Evolutionary conservation across 2,888 invertebrate genomes (phyloP).

Genomic region (Strigamia transsilvanica): DNA sequence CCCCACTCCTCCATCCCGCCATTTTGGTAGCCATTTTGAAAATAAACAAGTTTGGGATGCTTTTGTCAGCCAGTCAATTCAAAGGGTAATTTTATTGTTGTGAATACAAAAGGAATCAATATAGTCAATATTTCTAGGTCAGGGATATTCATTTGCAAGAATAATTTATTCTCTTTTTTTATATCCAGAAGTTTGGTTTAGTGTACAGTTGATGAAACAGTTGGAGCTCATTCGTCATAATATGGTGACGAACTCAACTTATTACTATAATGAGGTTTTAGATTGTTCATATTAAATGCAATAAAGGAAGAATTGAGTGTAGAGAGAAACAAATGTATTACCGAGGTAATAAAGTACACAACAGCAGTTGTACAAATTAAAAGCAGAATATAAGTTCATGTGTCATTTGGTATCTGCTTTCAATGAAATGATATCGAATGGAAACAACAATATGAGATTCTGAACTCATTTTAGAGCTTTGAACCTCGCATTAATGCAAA

Average conservation of each 20-base stretch:
- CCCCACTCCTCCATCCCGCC: no score
- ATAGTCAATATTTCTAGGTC: background rate
- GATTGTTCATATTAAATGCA: background rate
- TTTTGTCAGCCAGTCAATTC: no score
- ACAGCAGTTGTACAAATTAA: constrained; percentile 16
- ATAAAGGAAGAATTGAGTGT: background rate
- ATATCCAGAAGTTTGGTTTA: background rate
- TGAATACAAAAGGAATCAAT: background rate
- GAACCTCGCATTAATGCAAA: no score
- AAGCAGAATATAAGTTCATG: background rate
- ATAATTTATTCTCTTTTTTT: background rate
- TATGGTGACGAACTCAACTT: background rate
- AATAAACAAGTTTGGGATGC: background rate
- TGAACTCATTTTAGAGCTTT: no score
- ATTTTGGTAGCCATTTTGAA: background rate
- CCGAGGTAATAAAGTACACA: constrained; percentile 1
- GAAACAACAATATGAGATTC: no score
- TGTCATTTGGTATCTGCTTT: background rate
- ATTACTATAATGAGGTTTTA: constrained; percentile 2
- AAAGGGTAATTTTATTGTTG: no score
- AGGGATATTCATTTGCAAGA: background rate
- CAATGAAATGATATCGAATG: no score
- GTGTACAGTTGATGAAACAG: background rate
- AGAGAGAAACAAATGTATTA: background rate
- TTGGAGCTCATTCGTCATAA: background rate